Evolutionary conservation across 2,113 vertebrate genomes (phyloP), one percentile per base, ranked within the genome.

Genomic region (Puffinus mauretanicus): DNA sequence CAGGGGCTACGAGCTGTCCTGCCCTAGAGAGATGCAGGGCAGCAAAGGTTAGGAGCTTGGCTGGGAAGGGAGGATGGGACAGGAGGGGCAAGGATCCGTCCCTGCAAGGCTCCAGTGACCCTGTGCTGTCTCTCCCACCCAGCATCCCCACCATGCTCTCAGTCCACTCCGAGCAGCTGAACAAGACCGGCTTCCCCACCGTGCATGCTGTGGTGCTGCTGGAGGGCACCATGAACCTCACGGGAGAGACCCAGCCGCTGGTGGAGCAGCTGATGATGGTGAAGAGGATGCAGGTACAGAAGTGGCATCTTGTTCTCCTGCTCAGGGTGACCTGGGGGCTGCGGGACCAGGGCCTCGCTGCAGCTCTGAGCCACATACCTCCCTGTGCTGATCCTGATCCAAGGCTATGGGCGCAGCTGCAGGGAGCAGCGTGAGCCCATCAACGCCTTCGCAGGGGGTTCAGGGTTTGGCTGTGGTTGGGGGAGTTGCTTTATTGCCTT

Each of bases 201-300:
- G 98, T 99, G 65, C 99, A 99, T 0, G 99, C 99, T 0, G 98
- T 99, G 93, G 98, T 99, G 89, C 98, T 99, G 98, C 98, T 99
- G 62, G 99, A 99, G 91, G 99, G 99, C 8, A 99, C 99, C 95
- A 99, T 99, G 99, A 99, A 99, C 97, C 98, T 99, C 95, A 99
- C 99, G 0, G 99, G 99, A 19, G 99, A 99, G 93, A 99, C 97
- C 0, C 99, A 99, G 96, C 99, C 99, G 0, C 97, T 99, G 73
- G 99, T 99, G 88, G 99, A 99, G 93, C 99, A 99, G 98, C 98
- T 99, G 65, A 99, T 99, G 98, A 99, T 99, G 99, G 99, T 99
- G 92, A 99, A 99, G 97, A 98, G 99, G 96, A 99, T 99, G 99
- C 99, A 99, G 99, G 99, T 99, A 91, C 81, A 79, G 32, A 71